Evolutionary conservation across 2,888 invertebrate genomes (phyloP).

Genomic region (Mesochorus sp.): DNA sequence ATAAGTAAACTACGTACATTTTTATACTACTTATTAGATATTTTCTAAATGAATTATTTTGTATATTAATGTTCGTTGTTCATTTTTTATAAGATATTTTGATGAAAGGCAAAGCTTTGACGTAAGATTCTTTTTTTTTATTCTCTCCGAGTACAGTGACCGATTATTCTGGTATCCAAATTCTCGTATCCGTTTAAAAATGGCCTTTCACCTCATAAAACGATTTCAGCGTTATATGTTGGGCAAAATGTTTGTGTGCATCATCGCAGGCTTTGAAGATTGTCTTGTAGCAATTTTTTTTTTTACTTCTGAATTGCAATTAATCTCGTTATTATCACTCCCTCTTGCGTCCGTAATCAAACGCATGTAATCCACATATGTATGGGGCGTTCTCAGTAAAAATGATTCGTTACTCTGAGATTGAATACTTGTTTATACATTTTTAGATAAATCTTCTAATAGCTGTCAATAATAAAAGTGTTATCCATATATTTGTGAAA

Average conservation of each 20-base stretch:
- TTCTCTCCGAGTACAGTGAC: constrained; percentile 31
- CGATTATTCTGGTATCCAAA: constrained; percentile 32
- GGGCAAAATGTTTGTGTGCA: constrained; percentile 36
- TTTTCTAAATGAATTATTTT: too few relatives aligned
- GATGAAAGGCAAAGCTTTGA: background rate
- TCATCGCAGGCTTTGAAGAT: constrained; percentile 47
- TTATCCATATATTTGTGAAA: too few relatives aligned
- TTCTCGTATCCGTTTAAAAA: constrained; percentile 26
- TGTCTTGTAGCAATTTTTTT: background rate
- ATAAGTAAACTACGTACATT: too few relatives aligned
- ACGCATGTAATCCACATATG: background rate
- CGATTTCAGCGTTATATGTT: constrained; percentile 2
- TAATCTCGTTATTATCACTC: constrained; percentile 9
- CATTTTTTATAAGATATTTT: background rate
- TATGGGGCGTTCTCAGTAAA: constrained; percentile 17
- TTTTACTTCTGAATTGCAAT: constrained; percentile 24
- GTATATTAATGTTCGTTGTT: too few relatives aligned
- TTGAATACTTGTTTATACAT: too few relatives aligned
- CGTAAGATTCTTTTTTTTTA: background rate
- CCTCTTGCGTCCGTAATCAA: background rate
- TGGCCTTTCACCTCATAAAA: constrained; percentile 31
- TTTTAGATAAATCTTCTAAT: too few relatives aligned
- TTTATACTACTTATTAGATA: too few relatives aligned
- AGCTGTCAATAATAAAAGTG: too few relatives aligned
- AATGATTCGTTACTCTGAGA: too few relatives aligned